Base-by-base conservation (phyloP, 1,140 invertebrate species). In the Lepidotrigona ventralis region DNA sequence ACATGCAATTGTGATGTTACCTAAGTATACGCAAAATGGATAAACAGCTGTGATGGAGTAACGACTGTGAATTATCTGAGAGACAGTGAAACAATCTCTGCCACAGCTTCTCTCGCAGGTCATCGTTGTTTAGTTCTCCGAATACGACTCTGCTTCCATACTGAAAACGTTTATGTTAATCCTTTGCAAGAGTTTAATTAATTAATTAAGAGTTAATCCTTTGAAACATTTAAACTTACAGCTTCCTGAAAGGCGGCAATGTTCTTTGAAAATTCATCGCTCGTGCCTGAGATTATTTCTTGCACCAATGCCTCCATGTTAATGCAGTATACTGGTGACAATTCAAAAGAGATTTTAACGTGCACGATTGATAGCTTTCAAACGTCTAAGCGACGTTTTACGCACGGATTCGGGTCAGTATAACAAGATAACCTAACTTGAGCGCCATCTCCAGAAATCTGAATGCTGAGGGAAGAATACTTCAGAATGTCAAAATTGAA, bases 1-100 rank as follows among this genome's bases (percentile, higher is more conserved):
- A 81, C 1, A 54, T 64, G 8, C 54, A 14, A 58, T 33, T 77
- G 14, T 85, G 79, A n/a, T 68, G 64, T 77, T 94, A 95, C 95
- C 95, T 95, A 33, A 95, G 91, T 85, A 96, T 95, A 68, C 95
- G 91, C 89, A 97, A 92, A 5, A 93, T 92, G 77, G 93, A 92
- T 69, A 96, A 93, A 85, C 95, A 96, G 84, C 93, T 91, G 29
- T 91, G 84, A 90, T 95, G 93, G 60, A 95, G 72, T 19, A 86
- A 84, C 26, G 85, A 79, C 86, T 94, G 88, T 51, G 88, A 85
- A 54, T 92, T 88, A 84, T 95, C 92, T 33, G 92, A 91, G 60
- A 96, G 90, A 81, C 94, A 93, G 21, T 90, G 91, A 86, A 95
- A 95, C 81, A 96, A 90, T 71, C 89, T 89, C 60, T 92, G 91